Percentiles rank a stretch among this genome's conserved stretches.
Evolutionary conservation across 2,797 vertebrate genomes (phyloP).

Genomic region (Brachyrhaphis roseni): DNA sequence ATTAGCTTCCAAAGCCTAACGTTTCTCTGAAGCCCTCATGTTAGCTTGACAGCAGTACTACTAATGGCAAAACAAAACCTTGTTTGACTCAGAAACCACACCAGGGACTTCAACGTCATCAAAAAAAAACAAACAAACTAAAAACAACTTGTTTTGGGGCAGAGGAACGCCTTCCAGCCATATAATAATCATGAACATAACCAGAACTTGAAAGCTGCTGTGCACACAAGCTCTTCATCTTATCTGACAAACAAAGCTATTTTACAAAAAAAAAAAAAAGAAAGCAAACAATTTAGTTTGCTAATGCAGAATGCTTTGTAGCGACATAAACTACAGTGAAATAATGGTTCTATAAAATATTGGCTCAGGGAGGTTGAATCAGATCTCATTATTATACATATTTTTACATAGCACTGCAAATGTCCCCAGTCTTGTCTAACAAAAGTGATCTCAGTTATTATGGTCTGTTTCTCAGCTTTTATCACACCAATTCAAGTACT

Average conservation of each 20-base stretch:
- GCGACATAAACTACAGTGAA: background rate
- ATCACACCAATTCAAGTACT: slow-evolving; percentile 13
- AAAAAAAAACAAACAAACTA: background rate
- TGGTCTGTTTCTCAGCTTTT: slow-evolving; percentile 8
- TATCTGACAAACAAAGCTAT: background rate
- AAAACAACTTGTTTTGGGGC: background rate
- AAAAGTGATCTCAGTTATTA: background rate
- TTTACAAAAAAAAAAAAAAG: background rate
- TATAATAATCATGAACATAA: background rate
- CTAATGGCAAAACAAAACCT: background rate
- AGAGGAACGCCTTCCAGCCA: background rate
- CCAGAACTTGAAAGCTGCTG: background rate
- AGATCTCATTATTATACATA: background rate
- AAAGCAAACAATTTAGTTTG: background rate
- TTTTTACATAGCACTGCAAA: background rate
- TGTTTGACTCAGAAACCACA: background rate
- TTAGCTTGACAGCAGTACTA: background rate
- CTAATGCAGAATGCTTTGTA: background rate
- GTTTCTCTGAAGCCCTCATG: background rate
- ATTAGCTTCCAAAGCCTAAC: background rate
- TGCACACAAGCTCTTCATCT: background rate
- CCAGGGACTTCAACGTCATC: background rate
- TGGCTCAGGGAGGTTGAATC: background rate
- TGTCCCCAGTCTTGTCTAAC: background rate
- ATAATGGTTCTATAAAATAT: background rate